Evolutionary conservation across 2,113 vertebrate genomes (phyloP), one percentile per base, ranked within the genome.

Genomic region (Colossoma macropomum): DNA sequence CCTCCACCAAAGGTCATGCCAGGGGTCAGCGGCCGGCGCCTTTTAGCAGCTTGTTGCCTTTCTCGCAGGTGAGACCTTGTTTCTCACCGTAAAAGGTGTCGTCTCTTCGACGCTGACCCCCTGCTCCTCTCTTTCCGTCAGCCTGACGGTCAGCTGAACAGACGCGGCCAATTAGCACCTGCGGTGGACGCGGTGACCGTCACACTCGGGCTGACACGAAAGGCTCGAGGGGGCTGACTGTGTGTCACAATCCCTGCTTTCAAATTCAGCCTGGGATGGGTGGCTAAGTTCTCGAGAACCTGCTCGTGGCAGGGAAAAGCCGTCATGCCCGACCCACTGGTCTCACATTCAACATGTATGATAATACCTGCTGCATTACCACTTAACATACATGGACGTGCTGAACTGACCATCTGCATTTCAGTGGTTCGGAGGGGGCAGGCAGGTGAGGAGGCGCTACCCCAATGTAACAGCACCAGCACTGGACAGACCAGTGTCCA

Each of bases 391-490:
- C 15, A 16, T 9, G 28, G 6, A 17, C 62, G 25, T 25, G 16
- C n/a, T 19, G 50, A 9, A 52, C 50, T 56, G 54, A 56, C 54
- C 54, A 23, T 19, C 54, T 7, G 54, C 54, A 16, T 54, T 54
- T 54, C 17, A 54, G 1, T 21, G 52, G 1, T 6, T 54, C 2
- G 52, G 52, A 17, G 52, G 16, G 62, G 62, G 72, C 74, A 41
- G 48, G 25, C 3, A 68, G 66, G 19, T 34, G 32, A 66, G 60
- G 68, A 70, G 41, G 74, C 71, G 73, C 76, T 73, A 77, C 81
- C 76, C 50, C 50, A 76, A 50, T 54, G 80, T 50, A 87, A 81
- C 86, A 87, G 63, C 48, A 65, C 77, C 63, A 77, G 83, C 82
- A 81, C 54, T 59, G 77, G 30, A 72, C 41, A 73, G 66, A 68